Base-by-base conservation (phyloP, 2,113 vertebrate species). In the Callorhinus ursinus region DNA sequence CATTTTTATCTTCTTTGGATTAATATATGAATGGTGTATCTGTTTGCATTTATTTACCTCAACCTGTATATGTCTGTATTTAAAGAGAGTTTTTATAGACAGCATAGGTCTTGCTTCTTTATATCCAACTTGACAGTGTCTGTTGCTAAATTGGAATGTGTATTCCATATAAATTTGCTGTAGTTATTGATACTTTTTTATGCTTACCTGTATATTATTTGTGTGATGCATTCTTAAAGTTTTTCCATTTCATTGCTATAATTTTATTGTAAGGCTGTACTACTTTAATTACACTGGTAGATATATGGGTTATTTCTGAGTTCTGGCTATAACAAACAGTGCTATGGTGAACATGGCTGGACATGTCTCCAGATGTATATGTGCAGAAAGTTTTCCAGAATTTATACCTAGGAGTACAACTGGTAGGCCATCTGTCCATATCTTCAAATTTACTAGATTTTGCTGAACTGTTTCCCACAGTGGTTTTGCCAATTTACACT, bases 181-280 rank as follows among this genome's bases (percentile, higher is more conserved):
- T 96, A 80, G n/a, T 88, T 88, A 76, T 55, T 77, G 86, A 59
- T 33, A 28, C 79, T 90, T 82, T 85, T 93, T 42, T 61, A 91
- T 95, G 61, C 46, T 93, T 76, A 74, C 51, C n/a, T 84, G 19
- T 88, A 28, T 24, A 90, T 33, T 65, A 31, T 31, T 22, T 65
- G 28, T 72, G 11, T 59, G 19, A 61, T 51, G 67, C 26, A 82
- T 88, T 94, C 76, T 81, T 72, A 51, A 1, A 31, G 18, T 33
- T 55, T 95, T 63, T 74, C 63, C 33, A 61, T 93, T 86, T 81
- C 9, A 51, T 63, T 87, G 21, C 31, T 91, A 1, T 96, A 51
- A 63, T 77, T 92, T 90, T 87, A 77, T 63, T 57, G 13, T 49
- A 63, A 83, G n/a, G 0, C 63, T 57, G 22, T 42, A 28, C n/a